A percentile compares a stretch with the other conserved stretches of the same genome.
Conservation (phyloP, 37 sponge, comb jelly and placozoan species). For the Petrosia ficiformis region DNA sequence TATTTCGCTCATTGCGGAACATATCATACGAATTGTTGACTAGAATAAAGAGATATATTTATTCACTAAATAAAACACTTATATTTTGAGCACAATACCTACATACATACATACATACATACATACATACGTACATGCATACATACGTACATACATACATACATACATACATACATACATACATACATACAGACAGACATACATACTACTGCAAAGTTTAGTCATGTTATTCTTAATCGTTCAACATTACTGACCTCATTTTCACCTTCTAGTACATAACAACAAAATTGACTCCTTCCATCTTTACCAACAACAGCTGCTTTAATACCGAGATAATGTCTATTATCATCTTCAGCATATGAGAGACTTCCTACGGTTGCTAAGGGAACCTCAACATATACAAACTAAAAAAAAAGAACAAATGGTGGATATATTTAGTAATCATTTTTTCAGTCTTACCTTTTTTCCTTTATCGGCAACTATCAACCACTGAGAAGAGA, state of each 20-base stretch:
- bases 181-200: too few species aligned
- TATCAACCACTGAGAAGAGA: slow-evolving; percentile 74
- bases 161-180: too few species aligned
- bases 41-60: slow-evolving; percentile 5
- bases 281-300: slow-evolving; percentile 31
- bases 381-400: slow-evolving; percentile 54
- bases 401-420: slow-evolving; percentile 27
- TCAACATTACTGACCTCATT: slow-evolving; percentile 49
- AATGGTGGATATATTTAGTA: neutral
- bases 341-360: slow-evolving; percentile 84
- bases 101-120: too few species aligned
- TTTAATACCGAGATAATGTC: slow-evolving; percentile 79
- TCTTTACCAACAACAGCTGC: slow-evolving; percentile 5
- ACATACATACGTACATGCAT: too few species aligned
- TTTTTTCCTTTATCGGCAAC: slow-evolving; percentile 70
- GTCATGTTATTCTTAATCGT: neutral
- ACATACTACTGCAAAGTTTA: too few species aligned
- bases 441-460: slow-evolving; percentile 13
- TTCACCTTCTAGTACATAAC: slow-evolving; percentile 78
- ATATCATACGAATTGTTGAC: slow-evolving; percentile 65
- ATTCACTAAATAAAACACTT: too few species aligned
- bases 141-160: too few species aligned
- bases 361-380: slow-evolving; percentile 66
- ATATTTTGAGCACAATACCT: too few species aligned
- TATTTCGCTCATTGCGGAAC: slow-evolving; percentile 48